Percentiles rank a stretch among this genome's conserved stretches.
phyloP scores from a whole-genome alignment of 2,113 vertebrate genomes.

The Poicephalus meyeri region DNA sequence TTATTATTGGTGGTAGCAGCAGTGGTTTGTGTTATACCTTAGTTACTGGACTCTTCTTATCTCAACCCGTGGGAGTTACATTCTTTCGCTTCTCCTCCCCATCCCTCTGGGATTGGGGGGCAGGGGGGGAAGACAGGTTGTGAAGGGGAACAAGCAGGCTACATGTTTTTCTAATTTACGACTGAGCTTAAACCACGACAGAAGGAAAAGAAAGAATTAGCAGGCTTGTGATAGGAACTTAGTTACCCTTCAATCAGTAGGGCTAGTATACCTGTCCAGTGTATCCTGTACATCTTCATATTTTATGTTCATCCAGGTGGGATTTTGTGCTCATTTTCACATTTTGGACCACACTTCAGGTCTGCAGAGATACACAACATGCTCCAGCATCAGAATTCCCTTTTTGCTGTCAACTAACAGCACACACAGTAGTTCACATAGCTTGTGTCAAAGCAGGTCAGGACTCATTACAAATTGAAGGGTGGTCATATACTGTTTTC shows the following conservation, averaged over 20 bases:
- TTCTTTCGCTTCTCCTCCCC: too few relatives aligned
- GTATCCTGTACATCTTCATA: not conserved
- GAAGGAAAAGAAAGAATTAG: not conserved
- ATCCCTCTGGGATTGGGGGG: too few relatives aligned
- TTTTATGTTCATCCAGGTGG: not conserved
- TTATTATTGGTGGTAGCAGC: too few relatives aligned
- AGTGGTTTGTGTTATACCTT: too few relatives aligned
- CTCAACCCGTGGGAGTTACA: too few relatives aligned
- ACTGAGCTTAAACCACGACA: too few relatives aligned
- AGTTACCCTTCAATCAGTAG: not conserved
- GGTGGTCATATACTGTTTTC: constrained; percentile 29
- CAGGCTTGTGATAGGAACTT: not conserved
- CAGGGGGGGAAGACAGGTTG: too few relatives aligned
- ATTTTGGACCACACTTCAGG: not conserved
- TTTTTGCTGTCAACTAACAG: not conserved
- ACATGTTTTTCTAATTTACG: too few relatives aligned
- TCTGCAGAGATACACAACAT: not conserved
- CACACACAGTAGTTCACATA: constrained; percentile 4
- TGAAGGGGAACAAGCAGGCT: too few relatives aligned
- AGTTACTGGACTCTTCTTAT: too few relatives aligned
- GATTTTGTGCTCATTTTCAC: not conserved
- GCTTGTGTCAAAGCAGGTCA: constrained; percentile 8
- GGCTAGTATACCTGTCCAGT: not conserved
- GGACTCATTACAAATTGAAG: constrained; percentile 36
- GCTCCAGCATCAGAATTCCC: constrained; percentile 20